Percentiles rank a stretch among this genome's conserved stretches.
phyloP scores from a whole-genome alignment of 2,797 vertebrate species.

The Miichthys miiuy region DNA sequence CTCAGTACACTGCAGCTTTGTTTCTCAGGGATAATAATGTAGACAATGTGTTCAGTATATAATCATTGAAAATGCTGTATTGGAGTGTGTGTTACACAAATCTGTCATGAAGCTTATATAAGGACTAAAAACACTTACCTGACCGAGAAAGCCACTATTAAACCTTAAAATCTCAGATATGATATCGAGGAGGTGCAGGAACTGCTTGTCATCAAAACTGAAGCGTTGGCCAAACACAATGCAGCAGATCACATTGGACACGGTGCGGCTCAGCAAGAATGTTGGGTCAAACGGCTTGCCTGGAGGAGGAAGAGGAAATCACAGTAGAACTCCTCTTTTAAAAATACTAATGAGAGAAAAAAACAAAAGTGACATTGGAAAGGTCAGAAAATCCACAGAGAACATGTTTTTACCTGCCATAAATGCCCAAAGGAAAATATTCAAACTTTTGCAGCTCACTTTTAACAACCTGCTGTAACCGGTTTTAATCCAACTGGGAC shows the following conservation, averaged over 20 bases:
- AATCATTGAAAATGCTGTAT: neutral
- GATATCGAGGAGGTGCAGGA: conserved; percentile 70
- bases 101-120: neutral
- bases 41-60: neutral
- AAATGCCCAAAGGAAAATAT: no score
- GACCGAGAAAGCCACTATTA: conserved; percentile 66
- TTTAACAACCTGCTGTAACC: no score
- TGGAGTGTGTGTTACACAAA: neutral
- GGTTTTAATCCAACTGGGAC: no score
- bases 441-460: no score
- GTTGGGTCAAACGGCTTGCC: conserved; percentile 70
- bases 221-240: conserved; percentile 84
- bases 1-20: conserved; percentile 3
- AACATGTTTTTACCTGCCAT: neutral
- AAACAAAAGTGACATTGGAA: neutral
- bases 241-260: conserved; percentile 85
- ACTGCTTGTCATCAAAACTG: conserved; percentile 77
- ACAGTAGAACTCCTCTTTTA: neutral
- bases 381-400: neutral
- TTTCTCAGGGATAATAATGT: neutral
- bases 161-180: conserved; percentile 42
- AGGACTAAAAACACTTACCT: conserved; percentile 61
- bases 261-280: conserved; percentile 64
- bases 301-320: conserved; percentile 25
- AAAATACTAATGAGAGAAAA: neutral